Conservation (phyloP, 2,797 vertebrate genomes). For the Gephyroberyx darwinii region DNA sequence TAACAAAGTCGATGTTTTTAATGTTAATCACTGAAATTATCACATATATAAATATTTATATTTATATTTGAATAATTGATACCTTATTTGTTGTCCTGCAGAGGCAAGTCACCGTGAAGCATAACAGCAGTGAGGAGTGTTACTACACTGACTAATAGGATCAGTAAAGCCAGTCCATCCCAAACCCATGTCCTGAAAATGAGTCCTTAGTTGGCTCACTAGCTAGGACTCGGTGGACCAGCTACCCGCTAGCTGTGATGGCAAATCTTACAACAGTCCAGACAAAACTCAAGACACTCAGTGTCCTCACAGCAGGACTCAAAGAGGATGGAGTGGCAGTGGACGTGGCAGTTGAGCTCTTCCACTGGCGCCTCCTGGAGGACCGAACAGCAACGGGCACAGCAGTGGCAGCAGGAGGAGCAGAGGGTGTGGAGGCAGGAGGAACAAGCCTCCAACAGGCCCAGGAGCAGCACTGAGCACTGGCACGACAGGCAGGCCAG, state of each 20-base stretch:
- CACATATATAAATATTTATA: neutral
- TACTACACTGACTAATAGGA: neutral
- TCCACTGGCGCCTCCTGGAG: constrained; percentile 63
- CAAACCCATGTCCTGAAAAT: no score
- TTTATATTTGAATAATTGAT: neutral
- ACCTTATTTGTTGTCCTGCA: neutral
- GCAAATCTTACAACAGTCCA: constrained; percentile 75
- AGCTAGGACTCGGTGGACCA: no score
- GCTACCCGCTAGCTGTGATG: constrained; percentile 70
- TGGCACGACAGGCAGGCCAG: constrained; percentile 69
- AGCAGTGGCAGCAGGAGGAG: constrained; percentile 75
- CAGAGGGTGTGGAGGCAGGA: constrained; percentile 57
- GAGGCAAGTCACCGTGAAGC: neutral
- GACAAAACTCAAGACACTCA: constrained; percentile 81
- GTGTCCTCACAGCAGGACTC: constrained; percentile 81
- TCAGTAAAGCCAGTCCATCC: no score
- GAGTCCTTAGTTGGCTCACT: neutral
- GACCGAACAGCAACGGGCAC: constrained; percentile 71
- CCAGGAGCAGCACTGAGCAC: constrained; percentile 56
- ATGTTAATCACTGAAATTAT: neutral
- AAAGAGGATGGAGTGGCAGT: constrained; percentile 80
- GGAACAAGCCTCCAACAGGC: constrained; percentile 62
- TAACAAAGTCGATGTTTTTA: no score
- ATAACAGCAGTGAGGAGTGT: neutral
- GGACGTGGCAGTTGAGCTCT: constrained; percentile 78